Conservation (phyloP, 2,797 vertebrate genomes). For the Tinamus major region DNA sequence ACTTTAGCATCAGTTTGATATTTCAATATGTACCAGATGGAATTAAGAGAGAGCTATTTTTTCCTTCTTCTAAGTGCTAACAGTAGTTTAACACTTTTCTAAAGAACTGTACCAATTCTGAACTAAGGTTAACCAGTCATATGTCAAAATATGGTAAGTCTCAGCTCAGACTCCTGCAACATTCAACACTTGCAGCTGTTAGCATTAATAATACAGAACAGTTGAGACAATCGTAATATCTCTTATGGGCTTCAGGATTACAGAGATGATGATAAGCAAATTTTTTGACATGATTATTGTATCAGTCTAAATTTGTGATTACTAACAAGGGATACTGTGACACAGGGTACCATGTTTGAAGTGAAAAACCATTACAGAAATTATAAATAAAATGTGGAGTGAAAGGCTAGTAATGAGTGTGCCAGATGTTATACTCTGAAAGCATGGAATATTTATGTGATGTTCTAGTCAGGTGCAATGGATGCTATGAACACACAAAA, state of each 20-base stretch:
- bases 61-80: neutral
- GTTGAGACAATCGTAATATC: constrained; percentile 5
- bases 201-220: constrained; percentile 58
- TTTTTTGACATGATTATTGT: constrained; percentile 46
- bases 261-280: constrained; percentile 36
- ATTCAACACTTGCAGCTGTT: constrained; percentile 44
- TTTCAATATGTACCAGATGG: neutral
- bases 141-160: constrained; percentile 28
- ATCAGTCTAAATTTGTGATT: constrained; percentile 23
- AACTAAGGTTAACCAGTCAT: constrained; percentile 21
- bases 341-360: constrained; percentile 4
- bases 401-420: neutral
- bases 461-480: neutral
- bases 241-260: constrained; percentile 16
- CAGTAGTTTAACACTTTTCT: constrained; percentile 12
- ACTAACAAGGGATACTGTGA: constrained; percentile 42
- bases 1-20: neutral
- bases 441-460: constrained; percentile 40
- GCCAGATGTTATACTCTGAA: constrained; percentile 20
- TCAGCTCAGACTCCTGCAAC: constrained; percentile 24
- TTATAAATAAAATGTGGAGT: constrained; percentile 22
- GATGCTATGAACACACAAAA: neutral
- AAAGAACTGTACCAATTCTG: neutral
- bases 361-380: neutral
- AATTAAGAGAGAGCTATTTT: constrained; percentile 10